A percentile compares a stretch with the other conserved stretches of the same genome.
These are phyloP conservation scores for Stramonita haemastoma DNA, from an alignment of 2,888 invertebrate species.

Conservation along the genomic window DNA sequence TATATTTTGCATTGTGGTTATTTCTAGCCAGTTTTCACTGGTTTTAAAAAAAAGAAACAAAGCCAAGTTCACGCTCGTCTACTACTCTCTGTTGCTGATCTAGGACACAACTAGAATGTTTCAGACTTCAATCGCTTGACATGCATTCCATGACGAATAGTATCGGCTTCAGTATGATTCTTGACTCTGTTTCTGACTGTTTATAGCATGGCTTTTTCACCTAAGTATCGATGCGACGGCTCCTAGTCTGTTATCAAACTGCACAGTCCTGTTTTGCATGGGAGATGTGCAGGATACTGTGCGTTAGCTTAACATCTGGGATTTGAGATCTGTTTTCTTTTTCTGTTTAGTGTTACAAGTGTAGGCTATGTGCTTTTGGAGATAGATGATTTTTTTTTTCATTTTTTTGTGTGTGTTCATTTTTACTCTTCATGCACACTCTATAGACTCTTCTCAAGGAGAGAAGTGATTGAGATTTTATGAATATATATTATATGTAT, in stretches of 20 bases:
- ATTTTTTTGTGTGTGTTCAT: too few species aligned
- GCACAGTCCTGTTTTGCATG: too few species aligned
- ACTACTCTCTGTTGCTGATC: not conserved
- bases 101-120: slow-evolving; percentile 7
- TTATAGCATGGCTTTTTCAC: not conserved
- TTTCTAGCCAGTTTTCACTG: not conserved
- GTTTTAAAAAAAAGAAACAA: not conserved
- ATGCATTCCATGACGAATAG: slow-evolving; percentile 33
- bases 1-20: not conserved
- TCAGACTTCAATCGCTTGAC: slow-evolving; percentile 23
- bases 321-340: not conserved
- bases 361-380: too few species aligned
- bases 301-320: not conserved
- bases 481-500: too few species aligned
- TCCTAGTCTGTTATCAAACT: too few species aligned
- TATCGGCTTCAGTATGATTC: not conserved
- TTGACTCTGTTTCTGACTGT: not conserved
- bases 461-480: not conserved
- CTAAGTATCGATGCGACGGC: not conserved
- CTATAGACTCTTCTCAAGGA: too few species aligned
- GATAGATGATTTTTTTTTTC: too few species aligned
- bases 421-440: too few species aligned
- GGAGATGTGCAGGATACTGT: not conserved
- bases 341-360: too few species aligned
- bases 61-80: not conserved